Evolutionary conservation across 2,888 invertebrate species (phyloP).

Genomic region (Syritta pipiens): DNA sequence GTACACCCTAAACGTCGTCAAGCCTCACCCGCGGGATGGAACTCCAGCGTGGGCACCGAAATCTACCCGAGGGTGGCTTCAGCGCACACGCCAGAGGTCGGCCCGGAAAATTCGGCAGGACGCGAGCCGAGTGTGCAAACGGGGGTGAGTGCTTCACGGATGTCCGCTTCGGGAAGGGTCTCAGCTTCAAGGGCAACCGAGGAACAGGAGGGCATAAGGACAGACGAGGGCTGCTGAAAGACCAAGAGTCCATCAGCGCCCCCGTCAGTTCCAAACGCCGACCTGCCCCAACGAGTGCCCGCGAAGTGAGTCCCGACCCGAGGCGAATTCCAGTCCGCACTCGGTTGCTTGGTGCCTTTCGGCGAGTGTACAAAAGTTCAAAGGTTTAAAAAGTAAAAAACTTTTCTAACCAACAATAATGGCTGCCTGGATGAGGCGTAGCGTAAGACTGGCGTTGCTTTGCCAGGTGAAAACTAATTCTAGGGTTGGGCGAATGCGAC

Average conservation of each 20-base stretch:
- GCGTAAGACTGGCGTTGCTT: constrained; percentile 29
- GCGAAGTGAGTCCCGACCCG: constrained; percentile 6
- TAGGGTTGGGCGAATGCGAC: constrained; percentile 8
- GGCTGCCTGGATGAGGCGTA: constrained; percentile 50
- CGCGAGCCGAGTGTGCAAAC: constrained; percentile 44
- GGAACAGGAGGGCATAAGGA: constrained; percentile 11
- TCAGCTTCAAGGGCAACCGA: constrained; percentile 4
- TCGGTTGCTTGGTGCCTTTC: constrained; percentile 41
- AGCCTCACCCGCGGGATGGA: constrained; percentile 5
- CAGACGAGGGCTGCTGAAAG: not conserved
- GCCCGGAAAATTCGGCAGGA: not conserved
- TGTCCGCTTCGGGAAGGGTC: constrained; percentile 17
- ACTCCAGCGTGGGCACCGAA: constrained; percentile 9
- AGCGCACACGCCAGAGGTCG: constrained; percentile 20
- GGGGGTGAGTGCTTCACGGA: constrained; percentile 55
- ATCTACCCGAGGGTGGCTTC: constrained; percentile 4
- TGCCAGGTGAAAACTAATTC: constrained; percentile 51
- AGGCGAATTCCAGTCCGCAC: constrained; percentile 30
- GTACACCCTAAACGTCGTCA: constrained; percentile 37
- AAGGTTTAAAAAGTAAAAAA: not conserved
- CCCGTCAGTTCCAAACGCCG: constrained; percentile 5
- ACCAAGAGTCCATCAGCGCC: not conserved
- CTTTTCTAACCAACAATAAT: no score
- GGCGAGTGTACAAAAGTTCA: constrained; percentile 22
- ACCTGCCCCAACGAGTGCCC: not conserved